phyloP scores from a whole-genome alignment of 2,113 vertebrate species.

The Brachypteracias leptosomus region DNA sequence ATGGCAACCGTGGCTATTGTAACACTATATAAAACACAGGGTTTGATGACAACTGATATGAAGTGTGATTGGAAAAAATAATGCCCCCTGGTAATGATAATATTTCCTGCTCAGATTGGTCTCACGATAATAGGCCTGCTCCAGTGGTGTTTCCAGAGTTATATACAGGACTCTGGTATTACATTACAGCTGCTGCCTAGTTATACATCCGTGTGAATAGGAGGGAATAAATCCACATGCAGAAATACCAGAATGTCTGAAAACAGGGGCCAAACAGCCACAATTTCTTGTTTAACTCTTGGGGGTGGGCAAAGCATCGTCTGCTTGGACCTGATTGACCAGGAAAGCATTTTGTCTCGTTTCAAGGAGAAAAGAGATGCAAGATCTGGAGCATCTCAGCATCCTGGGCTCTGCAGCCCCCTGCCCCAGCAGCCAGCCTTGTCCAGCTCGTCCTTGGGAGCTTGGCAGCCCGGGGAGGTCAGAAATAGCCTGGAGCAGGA shows the following conservation, averaged over 20 bases:
- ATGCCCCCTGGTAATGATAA: conserved; percentile 68
- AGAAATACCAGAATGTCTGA: conserved; percentile 8
- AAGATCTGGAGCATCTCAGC: neutral
- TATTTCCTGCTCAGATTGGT: conserved; percentile 69
- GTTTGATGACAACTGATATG: conserved; percentile 70
- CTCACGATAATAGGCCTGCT: conserved; percentile 64
- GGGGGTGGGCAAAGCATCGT: rapidly evolving
- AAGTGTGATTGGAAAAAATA: conserved; percentile 70
- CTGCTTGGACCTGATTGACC: rapidly evolving
- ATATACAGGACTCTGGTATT: conserved; percentile 58
- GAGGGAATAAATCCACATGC: neutral
- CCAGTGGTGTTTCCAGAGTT: conserved; percentile 53
- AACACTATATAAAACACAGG: conserved; percentile 69
- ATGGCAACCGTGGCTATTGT: conserved; percentile 66
- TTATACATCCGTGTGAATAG: conserved; percentile 51
- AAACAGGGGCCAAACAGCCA: neutral
- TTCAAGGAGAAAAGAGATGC: neutral
- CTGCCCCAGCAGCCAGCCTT: neutral
- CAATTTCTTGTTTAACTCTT: neutral
- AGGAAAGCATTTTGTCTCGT: neutral
- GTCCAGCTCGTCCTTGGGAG: neutral
- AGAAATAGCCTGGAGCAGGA: conserved; percentile 43
- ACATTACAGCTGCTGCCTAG: conserved; percentile 62
- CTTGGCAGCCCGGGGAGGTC: neutral
- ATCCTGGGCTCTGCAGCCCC: too few species aligned